Evolutionary conservation across 1,140 invertebrate genomes (phyloP).

Genomic region (Sitophilus oryzae): DNA sequence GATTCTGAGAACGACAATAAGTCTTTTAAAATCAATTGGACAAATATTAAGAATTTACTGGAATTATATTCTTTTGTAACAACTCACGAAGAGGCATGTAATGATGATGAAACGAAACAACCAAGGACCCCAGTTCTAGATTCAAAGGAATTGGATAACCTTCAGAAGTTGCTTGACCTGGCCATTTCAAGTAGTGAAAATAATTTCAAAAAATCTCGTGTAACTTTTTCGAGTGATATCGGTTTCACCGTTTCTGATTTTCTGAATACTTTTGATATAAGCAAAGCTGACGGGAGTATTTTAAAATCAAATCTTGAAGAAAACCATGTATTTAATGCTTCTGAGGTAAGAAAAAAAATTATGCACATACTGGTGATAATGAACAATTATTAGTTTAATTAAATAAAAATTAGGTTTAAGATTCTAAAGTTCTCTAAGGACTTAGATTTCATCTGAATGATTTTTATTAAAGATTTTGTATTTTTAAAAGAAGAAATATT

Average conservation of each 20-base stretch:
- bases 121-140: conserved; percentile 4
- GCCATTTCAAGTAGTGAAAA: conserved; percentile 32
- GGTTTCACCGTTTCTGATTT: conserved; percentile 41
- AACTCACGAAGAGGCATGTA: conserved; percentile 12
- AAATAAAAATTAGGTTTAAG: too few species aligned
- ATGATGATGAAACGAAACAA: background rate
- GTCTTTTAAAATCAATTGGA: conserved; percentile 31
- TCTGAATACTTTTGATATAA: conserved; percentile 54
- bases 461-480: too few species aligned
- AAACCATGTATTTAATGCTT: conserved; percentile 46
- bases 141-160: conserved; percentile 36
- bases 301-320: conserved; percentile 44
- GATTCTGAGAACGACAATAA: conserved; percentile 30
- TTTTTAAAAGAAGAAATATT: too few species aligned
- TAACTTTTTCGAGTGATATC: conserved; percentile 36
- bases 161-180: conserved; percentile 43
- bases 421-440: too few species aligned
- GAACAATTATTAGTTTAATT: background rate
- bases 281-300: conserved; percentile 37
- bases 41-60: conserved; percentile 36
- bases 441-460: too few species aligned
- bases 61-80: conserved; percentile 36
- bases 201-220: conserved; percentile 32
- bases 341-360: conserved; percentile 42
- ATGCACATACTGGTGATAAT: background rate